Evolutionary conservation across 2,797 vertebrate species (phyloP).

Genomic region (Potorous gilbertii): DNA sequence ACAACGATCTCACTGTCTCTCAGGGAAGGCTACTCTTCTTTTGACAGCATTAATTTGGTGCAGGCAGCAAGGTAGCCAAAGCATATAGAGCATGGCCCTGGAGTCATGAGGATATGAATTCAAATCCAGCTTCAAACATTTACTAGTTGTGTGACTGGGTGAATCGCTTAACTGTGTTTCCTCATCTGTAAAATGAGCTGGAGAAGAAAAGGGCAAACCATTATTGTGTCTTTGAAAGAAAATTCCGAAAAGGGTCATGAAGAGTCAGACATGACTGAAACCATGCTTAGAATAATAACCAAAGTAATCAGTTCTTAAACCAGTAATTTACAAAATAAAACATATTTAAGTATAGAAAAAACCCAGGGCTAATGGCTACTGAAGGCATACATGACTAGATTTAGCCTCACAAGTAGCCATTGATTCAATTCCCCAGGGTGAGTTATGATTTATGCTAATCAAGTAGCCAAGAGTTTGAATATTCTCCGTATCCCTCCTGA

Average conservation of each 20-base stretch:
- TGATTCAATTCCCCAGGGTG: background rate
- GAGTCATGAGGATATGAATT: background rate
- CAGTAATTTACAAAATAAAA: background rate
- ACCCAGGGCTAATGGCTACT: background rate
- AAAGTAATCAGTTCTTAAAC: background rate
- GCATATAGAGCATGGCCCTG: background rate
- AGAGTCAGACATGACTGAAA: background rate
- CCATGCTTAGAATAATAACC: background rate
- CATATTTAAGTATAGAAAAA: background rate
- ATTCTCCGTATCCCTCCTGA: background rate
- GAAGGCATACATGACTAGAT: background rate
- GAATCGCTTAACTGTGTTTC: background rate
- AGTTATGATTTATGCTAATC: background rate
- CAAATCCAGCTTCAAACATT: background rate
- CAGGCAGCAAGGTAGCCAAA: background rate
- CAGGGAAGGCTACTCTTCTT: background rate
- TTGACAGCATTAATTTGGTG: background rate
- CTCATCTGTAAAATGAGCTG: background rate
- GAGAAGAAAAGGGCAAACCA: background rate
- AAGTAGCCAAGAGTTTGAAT: background rate
- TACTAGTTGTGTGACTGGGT: background rate
- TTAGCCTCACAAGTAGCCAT: background rate
- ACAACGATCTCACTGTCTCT: background rate
- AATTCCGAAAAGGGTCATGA: background rate
- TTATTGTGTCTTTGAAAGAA: background rate